Base-by-base conservation (phyloP, 2,113 vertebrate species). In the Scomber scombrus region DNA sequence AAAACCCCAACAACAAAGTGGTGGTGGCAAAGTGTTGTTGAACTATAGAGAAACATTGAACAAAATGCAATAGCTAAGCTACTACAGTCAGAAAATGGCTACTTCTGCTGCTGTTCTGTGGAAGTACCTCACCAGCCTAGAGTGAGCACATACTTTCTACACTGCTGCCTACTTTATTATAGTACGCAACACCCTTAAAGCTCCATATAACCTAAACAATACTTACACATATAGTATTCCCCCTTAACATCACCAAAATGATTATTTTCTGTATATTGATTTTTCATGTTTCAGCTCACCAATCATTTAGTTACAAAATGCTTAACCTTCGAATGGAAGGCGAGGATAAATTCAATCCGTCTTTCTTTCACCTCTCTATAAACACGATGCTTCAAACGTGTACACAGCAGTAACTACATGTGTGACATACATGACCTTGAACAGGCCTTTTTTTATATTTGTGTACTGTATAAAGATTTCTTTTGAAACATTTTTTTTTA, bases 1-100 rank as follows among this genome's bases (percentile, higher is more conserved):
- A 80, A 87, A 75, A 49, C 70, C 11, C 26, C 81, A 65, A 75
- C 50, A 84, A 71, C 64, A 85, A 64, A 79, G 80, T 61, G 69
- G 29, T 55, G 52, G 64, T 11, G 23, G 75, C 47, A 67, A 76
- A 85, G 77, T 64, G 77, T 64, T 81, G 55, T 81, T 87, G 68
- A 88, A 67, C 65, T 11, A 4, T 23, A 51, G 21, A 84, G 50
- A 69, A 74, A 43, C 1, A n/a, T 29, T 16, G 23, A 72, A 29
- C 16, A 75, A 43, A 80, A 79, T 16, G 40, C 55, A 73, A 46
- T 2, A 10, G 66, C 60, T 78, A 66, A 56, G 11, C 49, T 57
- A 43, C 34, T 40, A 19, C 3, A 63, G 78, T 58, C n/a, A 61
- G 54, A 77, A 67, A 82, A 79, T 80, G 34, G 45, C 71, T 79